Evolutionary conservation across 2,797 vertebrate species (phyloP), one percentile per base, ranked within the genome.

Genomic region (Channallabes apus): DNA sequence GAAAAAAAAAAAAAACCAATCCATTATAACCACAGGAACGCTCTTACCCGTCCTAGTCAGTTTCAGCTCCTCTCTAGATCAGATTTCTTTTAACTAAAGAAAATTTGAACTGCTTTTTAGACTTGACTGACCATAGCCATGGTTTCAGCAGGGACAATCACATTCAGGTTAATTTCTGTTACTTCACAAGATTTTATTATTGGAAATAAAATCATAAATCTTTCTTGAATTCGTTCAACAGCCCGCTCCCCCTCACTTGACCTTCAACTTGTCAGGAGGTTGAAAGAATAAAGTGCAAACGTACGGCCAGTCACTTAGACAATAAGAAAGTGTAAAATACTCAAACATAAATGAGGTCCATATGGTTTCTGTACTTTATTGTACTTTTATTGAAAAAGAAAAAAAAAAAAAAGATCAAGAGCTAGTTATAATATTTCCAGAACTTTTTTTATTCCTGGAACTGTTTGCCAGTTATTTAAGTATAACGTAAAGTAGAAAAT

Each of bases 401-500:
- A 46, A 46, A 41, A 46, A 46, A n/a, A n/a, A n/a, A n/a, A n/a
- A n/a, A n/a, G 17, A 7, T 27, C 72, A 64, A 9, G 29, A 54
- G 18, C 35, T 14, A 8, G 35, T 86, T 20, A 67, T 85, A 87
- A 85, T 82, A 86, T 88, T 85, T 91, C 87, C 83, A 90, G 87
- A 90, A 87, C 67, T 91, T 51, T 9, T 41, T 51, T 91, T 91
- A 90, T 91, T 91, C 85, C 89, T 90, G 88, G 84, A 88, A 87
- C 38, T 62, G 62, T 89, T 89, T 84, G 88, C 81, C 88, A 89
- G 86, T 88, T 89, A 78, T 86, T 88, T 84, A 89, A 89, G 85
- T 88, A 87, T 59, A 91, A 91, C 90, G 85, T 82, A 90, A 90
- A 88, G 86, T 87, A 90, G 83, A 89, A 89, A 90, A 88, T 82